Evolutionary conservation across 64 coral and sea anemone genomes (phyloP).

Genomic region (Montipora foliosa): DNA sequence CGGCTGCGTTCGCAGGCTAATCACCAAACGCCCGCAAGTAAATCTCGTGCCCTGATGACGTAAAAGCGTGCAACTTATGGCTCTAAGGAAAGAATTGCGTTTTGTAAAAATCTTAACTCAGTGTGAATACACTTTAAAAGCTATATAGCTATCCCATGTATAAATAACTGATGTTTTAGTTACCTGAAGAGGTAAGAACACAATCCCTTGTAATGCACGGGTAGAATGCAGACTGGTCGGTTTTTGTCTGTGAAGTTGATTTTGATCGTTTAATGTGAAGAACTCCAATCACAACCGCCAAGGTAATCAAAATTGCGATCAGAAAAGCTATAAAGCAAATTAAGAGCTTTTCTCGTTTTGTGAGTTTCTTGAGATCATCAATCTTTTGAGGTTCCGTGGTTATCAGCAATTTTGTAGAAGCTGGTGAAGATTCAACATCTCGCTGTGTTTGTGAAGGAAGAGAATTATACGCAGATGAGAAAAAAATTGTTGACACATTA

Average conservation of each 20-base stretch:
- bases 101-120: no score
- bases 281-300: conserved; percentile 25
- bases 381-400: background rate
- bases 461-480: no score
- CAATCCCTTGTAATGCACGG: conserved; percentile 39
- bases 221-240: background rate
- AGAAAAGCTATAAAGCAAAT: conserved; percentile 18
- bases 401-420: conserved; percentile 6
- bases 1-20: no score
- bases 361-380: background rate
- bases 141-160: no score
- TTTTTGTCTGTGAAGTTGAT: background rate
- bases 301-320: background rate
- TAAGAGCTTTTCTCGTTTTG: conserved; percentile 2
- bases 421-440: background rate
- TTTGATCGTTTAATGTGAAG: background rate
- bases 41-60: no score
- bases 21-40: no score
- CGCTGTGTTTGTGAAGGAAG: background rate
- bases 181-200: conserved; percentile 28
- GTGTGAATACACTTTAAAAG: no score
- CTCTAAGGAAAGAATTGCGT: no score
- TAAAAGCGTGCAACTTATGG: no score
- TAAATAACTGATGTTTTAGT: background rate
- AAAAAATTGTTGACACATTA: no score